phyloP scores from a whole-genome alignment of 2,113 vertebrate species.

The Paraplagusia blochii region DNA sequence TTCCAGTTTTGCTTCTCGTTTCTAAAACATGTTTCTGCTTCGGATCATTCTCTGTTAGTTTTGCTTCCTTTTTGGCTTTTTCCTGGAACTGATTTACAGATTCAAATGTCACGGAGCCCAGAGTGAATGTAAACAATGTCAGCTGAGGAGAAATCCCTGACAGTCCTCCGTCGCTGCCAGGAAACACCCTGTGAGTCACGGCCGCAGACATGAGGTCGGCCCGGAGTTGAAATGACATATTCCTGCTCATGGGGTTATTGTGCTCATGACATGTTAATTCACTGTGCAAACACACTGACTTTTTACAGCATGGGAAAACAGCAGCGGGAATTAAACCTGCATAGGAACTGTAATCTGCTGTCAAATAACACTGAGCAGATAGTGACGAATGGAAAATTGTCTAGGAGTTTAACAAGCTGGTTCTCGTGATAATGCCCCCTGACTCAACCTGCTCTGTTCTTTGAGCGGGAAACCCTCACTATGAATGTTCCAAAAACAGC shows the following conservation, averaged over 20 bases:
- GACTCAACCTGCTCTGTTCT: slow-evolving; percentile 27
- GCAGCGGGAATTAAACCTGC: neutral
- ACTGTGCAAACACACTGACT: slow-evolving; percentile 13
- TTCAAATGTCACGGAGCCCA: slow-evolving; percentile 1
- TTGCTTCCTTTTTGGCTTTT: slow-evolving; percentile 27
- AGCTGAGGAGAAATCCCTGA: slow-evolving; percentile 52
- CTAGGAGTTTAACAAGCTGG: slow-evolving; percentile 3
- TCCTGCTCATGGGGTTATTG: slow-evolving; percentile 3
- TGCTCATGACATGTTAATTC: neutral
- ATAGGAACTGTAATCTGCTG: neutral
- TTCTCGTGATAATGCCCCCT: slow-evolving; percentile 5
- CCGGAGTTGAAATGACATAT: slow-evolving; percentile 19
- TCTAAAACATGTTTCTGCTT: slow-evolving; percentile 9
- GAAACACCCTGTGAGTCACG: slow-evolving; percentile 65
- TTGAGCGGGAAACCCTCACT: slow-evolving; percentile 15
- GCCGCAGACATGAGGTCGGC: slow-evolving; percentile 1
- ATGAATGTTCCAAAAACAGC: neutral
- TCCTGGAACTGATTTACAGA: slow-evolving; percentile 5
- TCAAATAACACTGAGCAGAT: slow-evolving; percentile 8
- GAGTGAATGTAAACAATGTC: slow-evolving; percentile 40
- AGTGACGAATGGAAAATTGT: slow-evolving; percentile 2
- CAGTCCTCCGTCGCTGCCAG: slow-evolving; percentile 28
- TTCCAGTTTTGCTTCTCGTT: slow-evolving; percentile 13
- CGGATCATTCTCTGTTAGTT: slow-evolving; percentile 9
- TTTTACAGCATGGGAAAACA: neutral